Percentiles rank a stretch among this genome's conserved stretches.
phyloP scores from a whole-genome alignment of 1,140 invertebrate genomes.

The Oscheius sp. region DNA sequence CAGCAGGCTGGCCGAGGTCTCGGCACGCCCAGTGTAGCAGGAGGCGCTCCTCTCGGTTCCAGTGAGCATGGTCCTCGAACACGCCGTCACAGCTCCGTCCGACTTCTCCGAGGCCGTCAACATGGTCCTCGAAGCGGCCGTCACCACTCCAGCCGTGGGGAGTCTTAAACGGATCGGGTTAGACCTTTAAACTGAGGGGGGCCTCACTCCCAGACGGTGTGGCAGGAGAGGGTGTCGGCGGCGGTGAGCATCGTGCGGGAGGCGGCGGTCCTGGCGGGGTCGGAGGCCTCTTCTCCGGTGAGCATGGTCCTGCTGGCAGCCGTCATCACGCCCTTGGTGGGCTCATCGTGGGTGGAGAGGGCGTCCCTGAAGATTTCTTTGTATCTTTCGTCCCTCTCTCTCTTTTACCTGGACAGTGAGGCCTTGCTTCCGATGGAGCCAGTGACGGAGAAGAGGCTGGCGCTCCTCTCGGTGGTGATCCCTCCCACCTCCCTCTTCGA shows the following conservation, averaged over 20 bases:
- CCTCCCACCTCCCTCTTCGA: too few relatives aligned
- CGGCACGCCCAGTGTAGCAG: not conserved
- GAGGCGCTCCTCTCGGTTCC: not conserved
- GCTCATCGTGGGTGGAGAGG: too few relatives aligned
- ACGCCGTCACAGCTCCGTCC: not conserved
- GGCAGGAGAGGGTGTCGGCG: not conserved
- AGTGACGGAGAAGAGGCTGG: too few relatives aligned
- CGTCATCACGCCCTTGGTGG: not conserved
- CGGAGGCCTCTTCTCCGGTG: not conserved
- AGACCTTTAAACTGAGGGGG: too few relatives aligned
- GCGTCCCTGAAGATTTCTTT: too few relatives aligned
- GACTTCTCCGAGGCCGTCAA: not conserved
- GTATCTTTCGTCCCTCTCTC: too few relatives aligned
- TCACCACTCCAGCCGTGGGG: too few relatives aligned
- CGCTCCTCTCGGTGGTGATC: not conserved
- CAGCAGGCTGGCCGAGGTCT: not conserved
- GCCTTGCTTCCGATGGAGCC: too few relatives aligned
- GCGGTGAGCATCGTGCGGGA: not conserved
- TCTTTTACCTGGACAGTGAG: too few relatives aligned
- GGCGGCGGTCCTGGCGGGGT: not conserved
- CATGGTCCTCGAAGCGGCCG: not conserved
- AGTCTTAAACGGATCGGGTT: too few relatives aligned
- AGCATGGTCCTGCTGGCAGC: not conserved
- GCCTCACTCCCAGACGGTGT: not conserved
- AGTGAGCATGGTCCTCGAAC: not conserved